Evolutionary conservation across 2,113 vertebrate species (phyloP), one percentile per base, ranked within the genome.

Genomic region (Cavia aperea): DNA sequence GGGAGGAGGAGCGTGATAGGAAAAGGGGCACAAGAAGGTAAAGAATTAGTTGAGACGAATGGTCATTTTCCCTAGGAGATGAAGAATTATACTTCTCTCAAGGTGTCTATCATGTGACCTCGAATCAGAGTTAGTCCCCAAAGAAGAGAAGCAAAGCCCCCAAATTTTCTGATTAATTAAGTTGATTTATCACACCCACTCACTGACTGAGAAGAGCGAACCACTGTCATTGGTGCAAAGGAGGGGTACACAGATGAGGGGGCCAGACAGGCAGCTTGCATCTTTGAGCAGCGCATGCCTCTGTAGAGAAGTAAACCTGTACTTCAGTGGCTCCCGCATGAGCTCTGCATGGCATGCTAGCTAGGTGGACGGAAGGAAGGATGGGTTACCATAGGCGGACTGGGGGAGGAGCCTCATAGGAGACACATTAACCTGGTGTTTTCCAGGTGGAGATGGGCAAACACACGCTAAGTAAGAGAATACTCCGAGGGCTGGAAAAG

Each of bases 311-410:
- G 36, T 43, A n/a, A 26, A 7, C 15, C 49, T 46, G 63, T 7
- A 6, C 7, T 15, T 89, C 58, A 39, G 2, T 24, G 7, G 5
- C 2, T 16, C 46, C 2, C 2, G 39, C 0, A 0, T 58, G 51
- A 39, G 54, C 1, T n/a, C 8, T 70, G 65, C 0, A 14, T 7
- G 33, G 7, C 7, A 12, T n/a, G 43, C 11, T 33, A 9, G 8
- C 1, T 29, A 31, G 19, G 15, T 14, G 33, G 65, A 26, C 7
- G 15, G 49, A 49, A 8, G 7, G 29, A 43, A 70, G 86, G 65
- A 21, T 2, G 4, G 9, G 8, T 81, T 10, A 54, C 1, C 43
- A 58, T 23, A 39, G 65, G 81, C n/a, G 51, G 78, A 54, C 58
- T 5, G 15, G 58, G 5, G 49, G 18, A 46, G 85, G 39, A 4